Percentiles rank a stretch among this genome's conserved stretches.
phyloP scores from a whole-genome alignment of 2,888 invertebrate species.

The Hymenopus coronatus region DNA sequence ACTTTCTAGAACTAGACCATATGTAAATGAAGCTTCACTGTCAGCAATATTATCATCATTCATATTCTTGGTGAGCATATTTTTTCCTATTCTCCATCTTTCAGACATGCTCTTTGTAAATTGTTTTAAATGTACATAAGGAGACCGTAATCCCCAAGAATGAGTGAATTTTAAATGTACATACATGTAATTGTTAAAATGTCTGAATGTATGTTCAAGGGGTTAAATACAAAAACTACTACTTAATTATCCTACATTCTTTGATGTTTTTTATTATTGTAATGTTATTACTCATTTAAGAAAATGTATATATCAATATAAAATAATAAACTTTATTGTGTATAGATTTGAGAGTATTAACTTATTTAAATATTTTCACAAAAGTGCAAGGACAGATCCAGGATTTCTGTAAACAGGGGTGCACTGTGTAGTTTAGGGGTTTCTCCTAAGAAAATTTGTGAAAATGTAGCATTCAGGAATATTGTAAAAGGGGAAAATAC shows the following conservation, averaged over 20 bases:
- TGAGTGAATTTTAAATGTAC: background rate
- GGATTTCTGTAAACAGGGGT: no score
- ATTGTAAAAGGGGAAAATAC: no score
- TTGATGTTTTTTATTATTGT: background rate
- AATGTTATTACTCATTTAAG: background rate
- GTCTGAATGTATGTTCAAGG: background rate
- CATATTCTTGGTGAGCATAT: background rate
- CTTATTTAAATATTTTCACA: background rate
- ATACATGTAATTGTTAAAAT: background rate
- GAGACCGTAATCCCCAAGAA: background rate
- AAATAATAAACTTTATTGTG: background rate
- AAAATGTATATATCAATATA: background rate
- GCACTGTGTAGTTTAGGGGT: no score
- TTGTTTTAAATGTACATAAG: background rate
- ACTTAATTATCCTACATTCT: background rate
- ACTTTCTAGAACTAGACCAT: background rate
- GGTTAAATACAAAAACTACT: background rate
- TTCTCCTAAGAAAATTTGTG: no score
- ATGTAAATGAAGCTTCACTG: background rate
- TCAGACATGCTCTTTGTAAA: background rate
- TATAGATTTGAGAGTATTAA: background rate
- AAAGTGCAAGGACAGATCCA: no score
- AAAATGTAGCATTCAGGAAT: no score
- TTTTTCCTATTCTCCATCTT: background rate
- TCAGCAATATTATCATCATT: background rate